Evolutionary conservation across 2,113 vertebrate species (phyloP), one percentile per base, ranked within the genome.

Genomic region (Nannobrachium achirus): DNA sequence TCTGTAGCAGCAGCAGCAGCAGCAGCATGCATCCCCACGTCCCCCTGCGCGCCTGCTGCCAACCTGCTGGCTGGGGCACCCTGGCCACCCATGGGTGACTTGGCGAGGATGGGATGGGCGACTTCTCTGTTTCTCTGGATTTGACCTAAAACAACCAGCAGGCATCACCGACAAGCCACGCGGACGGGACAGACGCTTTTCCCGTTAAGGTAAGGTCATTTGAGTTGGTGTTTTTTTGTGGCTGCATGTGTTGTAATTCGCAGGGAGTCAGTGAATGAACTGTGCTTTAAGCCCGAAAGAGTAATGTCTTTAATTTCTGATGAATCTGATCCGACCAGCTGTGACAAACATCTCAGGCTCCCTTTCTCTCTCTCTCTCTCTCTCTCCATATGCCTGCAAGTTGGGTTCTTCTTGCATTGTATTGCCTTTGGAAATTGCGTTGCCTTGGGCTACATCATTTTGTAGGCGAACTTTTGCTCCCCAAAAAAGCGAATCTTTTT

Each of bases 61-160:
- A n/a, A n/a, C n/a, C n/a, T n/a, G n/a, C n/a, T n/a, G 50, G 56
- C 70, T 45, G 19, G 46, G 66, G 6, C 56, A 46, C 41, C 61
- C 25, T 33, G 25, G 75, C 60, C 65, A 77, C 66, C 72, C 63
- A 49, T 62, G 71, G 60, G 44, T 61, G 80, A 83, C 25, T 4
- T n/a, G n/a, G n/a, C n/a, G n/a, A n/a, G n/a, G 25, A 33, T 67
- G 81, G 52, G 80, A 71, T 73, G 70, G 74, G 60, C 52, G 20
- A 45, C 66, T n/a, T n/a, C n/a, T 67, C 59, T 2, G 0, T 51
- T n/a, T n/a, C n/a, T 77, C 76, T 74, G 81, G 83, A 87, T 59
- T 69, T 52, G 66, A 78, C 59, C 60, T 44, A 72, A 84, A 67
- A 81, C 77, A 69, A 85, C 57, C 57, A 76, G 85, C 57, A 76